Conservation (phyloP, 2,888 invertebrate species). For the Rhagonycha lutea region DNA sequence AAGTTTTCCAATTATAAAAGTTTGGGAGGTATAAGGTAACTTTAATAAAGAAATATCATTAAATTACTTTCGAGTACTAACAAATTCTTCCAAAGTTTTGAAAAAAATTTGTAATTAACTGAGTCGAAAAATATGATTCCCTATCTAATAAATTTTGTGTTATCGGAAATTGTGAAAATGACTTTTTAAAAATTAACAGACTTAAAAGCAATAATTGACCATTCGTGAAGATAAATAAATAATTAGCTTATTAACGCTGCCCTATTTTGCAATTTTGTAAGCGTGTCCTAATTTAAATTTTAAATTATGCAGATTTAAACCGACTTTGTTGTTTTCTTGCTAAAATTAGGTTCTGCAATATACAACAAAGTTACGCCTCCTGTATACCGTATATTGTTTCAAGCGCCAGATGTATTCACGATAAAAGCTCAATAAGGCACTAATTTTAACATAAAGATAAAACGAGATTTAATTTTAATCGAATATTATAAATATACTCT, state of each 20-base stretch:
- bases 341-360: conserved; percentile 12
- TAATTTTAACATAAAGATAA: not conserved
- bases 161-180: not conserved
- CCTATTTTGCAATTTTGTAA: conserved; percentile 8
- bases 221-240: not conserved
- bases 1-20: conserved; percentile 2
- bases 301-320: conserved; percentile 14
- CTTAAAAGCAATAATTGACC: not conserved
- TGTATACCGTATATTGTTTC: not conserved
- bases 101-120: not conserved
- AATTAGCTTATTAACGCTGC: not conserved
- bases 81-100: not conserved
- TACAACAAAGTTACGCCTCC: conserved; percentile 9
- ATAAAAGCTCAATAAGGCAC: not conserved
- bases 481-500: not conserved
- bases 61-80: not conserved
- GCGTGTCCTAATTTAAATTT: conserved; percentile 20
- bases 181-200: not conserved
- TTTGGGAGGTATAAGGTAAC: not conserved
- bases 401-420: not conserved
- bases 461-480: not conserved
- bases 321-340: conserved; percentile 16
- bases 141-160: not conserved
- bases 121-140: not conserved
- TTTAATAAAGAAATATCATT: not conserved